Base-by-base conservation (phyloP, 2,888 invertebrate species). In the Scotopteryx bipunctaria region DNA sequence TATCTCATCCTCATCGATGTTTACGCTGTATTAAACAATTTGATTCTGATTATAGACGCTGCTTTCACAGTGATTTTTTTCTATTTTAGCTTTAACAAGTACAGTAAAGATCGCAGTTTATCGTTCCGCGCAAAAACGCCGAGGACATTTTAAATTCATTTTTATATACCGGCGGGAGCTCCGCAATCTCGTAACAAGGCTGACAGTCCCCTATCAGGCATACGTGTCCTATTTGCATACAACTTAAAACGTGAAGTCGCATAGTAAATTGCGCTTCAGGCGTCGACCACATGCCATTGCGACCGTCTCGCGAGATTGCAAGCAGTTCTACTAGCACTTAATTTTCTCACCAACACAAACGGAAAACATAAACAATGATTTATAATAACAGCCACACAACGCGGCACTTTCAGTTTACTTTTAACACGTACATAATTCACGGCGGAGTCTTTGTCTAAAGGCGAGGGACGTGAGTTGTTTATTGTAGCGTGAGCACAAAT, bases 341-440 rank as follows among this genome's bases (percentile, higher is more conserved):
- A 87, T 89, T 86, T 81, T 74, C 76, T 75, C 76, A 81, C 81
- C 75, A 84, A 83, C 81, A 77, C 84, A 88, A 90, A 88, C 91
- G 90, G 91, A 91, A 91, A 90, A 83, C 91, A 90, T 90, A 91
- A 91, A 86, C 88, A 89, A 90, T 91, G 90, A 91, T 91, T 91
- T 91, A 91, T 91, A 88, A 86, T 89, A 89, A 86, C 88, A 81
- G 78, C 83, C 84, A 85, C 82, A 87, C 81, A 87, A 83, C 84
- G 86, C 81, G 85, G 81, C 86, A 90, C 89, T 90, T 89, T 88
- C 86, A 86, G 88, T 89, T 89, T 89, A 90, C 88, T 89, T 90
- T 90, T 89, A 90, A 90, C 90, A 88, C 89, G 89, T 90, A 86
- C 83, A 90, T 90, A 88, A 90, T 86, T 90, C 89, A 90, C 84